phyloP scores from a whole-genome alignment of 2,113 vertebrate genomes.

The Syrmaticus mikado region DNA sequence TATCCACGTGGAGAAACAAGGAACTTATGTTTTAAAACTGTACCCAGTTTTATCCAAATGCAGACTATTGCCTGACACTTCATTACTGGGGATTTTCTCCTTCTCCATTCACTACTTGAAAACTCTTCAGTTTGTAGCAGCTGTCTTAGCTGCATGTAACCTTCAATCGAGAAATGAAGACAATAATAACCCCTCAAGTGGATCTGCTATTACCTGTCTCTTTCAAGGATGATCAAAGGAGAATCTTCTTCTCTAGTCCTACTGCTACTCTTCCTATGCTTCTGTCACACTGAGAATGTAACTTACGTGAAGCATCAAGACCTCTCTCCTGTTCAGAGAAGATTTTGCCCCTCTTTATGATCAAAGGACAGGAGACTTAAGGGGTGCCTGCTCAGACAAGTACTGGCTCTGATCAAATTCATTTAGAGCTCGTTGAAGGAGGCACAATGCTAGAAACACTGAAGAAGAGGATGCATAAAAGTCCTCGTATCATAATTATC shows the following conservation, averaged over 20 bases:
- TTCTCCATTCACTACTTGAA: not conserved
- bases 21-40: not conserved
- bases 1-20: not conserved
- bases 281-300: not conserved
- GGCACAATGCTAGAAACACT: not conserved
- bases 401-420: not conserved
- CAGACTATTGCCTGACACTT: slow-evolving; percentile 52
- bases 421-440: not conserved
- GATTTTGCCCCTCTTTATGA: not conserved
- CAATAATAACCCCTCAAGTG: not conserved
- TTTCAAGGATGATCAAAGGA: not conserved
- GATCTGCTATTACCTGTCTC: not conserved
- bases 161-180: not conserved
- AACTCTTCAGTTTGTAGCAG: not conserved
- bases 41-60: not conserved
- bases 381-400: not conserved
- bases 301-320: not conserved
- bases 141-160: not conserved
- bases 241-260: not conserved
- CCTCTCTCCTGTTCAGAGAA: not conserved
- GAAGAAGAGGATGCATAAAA: not conserved
- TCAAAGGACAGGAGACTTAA: not conserved
- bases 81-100: not conserved
- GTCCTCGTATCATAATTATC: slow-evolving; percentile 2
- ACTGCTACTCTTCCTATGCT: not conserved